Evolutionary conservation across 2,888 invertebrate species (phyloP).

Genomic region (Eilema griseolum): DNA sequence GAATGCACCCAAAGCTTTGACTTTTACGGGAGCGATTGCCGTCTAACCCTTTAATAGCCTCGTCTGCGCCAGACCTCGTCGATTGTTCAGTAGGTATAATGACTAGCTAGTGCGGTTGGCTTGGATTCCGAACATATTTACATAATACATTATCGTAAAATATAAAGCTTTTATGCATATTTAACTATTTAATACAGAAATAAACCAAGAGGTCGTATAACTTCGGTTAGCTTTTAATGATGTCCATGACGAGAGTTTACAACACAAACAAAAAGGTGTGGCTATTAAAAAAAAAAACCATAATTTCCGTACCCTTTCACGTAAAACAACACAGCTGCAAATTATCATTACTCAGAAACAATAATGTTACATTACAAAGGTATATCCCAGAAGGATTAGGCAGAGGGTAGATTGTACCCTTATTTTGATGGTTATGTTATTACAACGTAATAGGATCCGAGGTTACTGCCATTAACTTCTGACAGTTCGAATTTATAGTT

Average conservation of each 20-base stretch:
- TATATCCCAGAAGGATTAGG: conserved; percentile 9
- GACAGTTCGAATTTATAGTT: not conserved
- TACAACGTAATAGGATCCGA: conserved; percentile 11
- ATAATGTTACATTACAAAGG: conserved; percentile 13
- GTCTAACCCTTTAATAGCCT: too few relatives aligned
- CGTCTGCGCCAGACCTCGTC: too few relatives aligned
- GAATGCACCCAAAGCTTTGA: too few relatives aligned
- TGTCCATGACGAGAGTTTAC: not conserved
- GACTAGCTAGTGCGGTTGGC: too few relatives aligned
- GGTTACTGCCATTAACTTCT: conserved; percentile 10
- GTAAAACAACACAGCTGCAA: conserved; percentile 15
- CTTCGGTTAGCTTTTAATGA: not conserved
- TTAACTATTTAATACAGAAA: not conserved
- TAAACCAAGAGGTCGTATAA: not conserved
- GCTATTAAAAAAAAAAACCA: conserved; percentile 9
- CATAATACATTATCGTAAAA: too few relatives aligned
- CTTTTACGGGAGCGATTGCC: too few relatives aligned
- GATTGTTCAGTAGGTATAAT: too few relatives aligned
- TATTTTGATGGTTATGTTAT: conserved; percentile 14
- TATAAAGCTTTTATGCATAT: too few relatives aligned
- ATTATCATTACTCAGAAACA: conserved; percentile 15
- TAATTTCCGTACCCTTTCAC: conserved; percentile 14
- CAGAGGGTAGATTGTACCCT: conserved; percentile 13
- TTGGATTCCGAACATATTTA: too few relatives aligned
- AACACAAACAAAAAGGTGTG: not conserved